Conservation (phyloP, 2,113 vertebrate genomes). For the Zosterops pallidus region DNA sequence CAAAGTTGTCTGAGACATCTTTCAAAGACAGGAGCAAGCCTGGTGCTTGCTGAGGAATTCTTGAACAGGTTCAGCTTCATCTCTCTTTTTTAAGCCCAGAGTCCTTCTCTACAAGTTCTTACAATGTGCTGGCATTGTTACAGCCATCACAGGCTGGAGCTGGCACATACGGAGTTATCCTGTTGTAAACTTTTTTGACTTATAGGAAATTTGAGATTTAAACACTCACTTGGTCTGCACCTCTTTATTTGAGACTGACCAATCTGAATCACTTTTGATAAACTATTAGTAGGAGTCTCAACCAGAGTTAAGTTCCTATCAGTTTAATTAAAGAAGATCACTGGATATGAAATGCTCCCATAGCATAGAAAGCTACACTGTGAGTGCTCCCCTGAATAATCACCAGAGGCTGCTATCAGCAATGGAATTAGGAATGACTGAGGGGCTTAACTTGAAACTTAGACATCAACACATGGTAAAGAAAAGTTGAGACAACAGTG, state of each 20-base stretch:
- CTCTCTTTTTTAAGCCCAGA: not conserved
- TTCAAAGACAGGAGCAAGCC: not conserved
- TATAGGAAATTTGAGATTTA: not conserved
- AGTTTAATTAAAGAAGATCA: constrained; percentile 36
- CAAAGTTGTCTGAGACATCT: not conserved
- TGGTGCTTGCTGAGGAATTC: not conserved
- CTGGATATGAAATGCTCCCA: not conserved
- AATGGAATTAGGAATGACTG: not conserved
- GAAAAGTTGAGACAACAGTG: not conserved
- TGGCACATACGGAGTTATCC: not conserved
- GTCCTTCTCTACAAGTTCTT: not conserved
- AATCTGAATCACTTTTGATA: not conserved
- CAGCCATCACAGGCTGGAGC: not conserved
- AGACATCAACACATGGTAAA: not conserved
- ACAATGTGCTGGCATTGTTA: not conserved
- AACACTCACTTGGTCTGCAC: not conserved
- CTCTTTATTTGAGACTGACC: not conserved
- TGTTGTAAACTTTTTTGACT: not conserved
- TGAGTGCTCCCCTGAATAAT: not conserved
- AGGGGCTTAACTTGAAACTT: not conserved
- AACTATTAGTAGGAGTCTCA: not conserved
- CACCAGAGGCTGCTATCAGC: not conserved
- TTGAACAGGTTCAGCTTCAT: not conserved
- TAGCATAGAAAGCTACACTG: not conserved
- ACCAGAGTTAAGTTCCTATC: not conserved